phyloP scores from a whole-genome alignment of 2,113 vertebrate species.

The Melanerpes formicivorus region DNA sequence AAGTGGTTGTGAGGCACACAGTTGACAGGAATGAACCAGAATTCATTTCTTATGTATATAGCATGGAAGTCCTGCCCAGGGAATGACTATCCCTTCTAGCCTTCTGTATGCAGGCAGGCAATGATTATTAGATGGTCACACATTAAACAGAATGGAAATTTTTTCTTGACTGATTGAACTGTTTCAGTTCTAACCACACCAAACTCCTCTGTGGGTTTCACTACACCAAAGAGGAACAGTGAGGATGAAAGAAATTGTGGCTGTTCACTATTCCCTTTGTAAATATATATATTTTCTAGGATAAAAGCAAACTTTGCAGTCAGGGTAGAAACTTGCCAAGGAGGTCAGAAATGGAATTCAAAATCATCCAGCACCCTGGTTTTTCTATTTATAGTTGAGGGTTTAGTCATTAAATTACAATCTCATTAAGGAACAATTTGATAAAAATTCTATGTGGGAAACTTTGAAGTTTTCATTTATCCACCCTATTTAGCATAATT shows the following conservation, averaged over 20 bases:
- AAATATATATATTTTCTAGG: not conserved
- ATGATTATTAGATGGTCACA: not conserved
- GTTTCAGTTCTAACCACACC: not conserved
- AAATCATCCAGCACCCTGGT: not conserved
- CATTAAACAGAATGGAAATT: not conserved
- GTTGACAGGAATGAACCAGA: not conserved
- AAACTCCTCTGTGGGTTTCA: not conserved
- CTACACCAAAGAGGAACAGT: not conserved
- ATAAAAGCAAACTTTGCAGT: not conserved
- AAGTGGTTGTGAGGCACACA: not conserved
- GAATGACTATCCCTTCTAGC: not conserved
- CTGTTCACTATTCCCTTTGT: not conserved
- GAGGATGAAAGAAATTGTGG: not conserved
- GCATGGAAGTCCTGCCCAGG: not conserved
- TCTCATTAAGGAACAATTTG: not conserved
- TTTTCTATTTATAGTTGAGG: not conserved
- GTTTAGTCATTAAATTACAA: not conserved
- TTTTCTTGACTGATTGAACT: not conserved
- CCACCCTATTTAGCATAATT: not conserved
- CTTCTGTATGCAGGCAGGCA: not conserved
- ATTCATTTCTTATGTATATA: not conserved
- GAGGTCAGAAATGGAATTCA: not conserved
- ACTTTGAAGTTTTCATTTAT: not conserved
- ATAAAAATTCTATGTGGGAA: not conserved
- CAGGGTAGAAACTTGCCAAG: not conserved